Evolutionary conservation across 2,888 invertebrate genomes (phyloP).

Genomic region (Cosmopolites sordidus): DNA sequence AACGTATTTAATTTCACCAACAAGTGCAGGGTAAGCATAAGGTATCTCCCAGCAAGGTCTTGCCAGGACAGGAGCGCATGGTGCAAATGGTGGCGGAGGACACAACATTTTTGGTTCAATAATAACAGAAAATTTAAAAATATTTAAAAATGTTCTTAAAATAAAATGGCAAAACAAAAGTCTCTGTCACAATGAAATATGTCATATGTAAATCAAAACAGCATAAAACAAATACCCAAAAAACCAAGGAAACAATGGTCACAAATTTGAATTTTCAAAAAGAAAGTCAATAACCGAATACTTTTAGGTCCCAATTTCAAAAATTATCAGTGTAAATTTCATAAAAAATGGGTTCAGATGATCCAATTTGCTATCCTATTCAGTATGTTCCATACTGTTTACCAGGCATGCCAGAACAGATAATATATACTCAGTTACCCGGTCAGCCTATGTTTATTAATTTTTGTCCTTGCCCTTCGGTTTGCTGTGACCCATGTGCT

Average conservation of each 20-base stretch:
- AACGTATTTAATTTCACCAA: conserved; percentile 20
- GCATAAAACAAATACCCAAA: neutral
- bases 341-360: conserved; percentile 14
- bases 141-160: too few relatives aligned
- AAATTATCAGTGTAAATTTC: conserved; percentile 3
- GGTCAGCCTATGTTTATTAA: conserved; percentile 29
- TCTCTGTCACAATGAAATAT: neutral
- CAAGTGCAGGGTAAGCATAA: conserved; percentile 19
- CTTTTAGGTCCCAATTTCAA: conserved; percentile 1
- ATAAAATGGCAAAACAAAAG: too few relatives aligned
- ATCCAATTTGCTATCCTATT: conserved; percentile 22
- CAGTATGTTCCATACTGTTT: conserved; percentile 25
- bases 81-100: conserved; percentile 16
- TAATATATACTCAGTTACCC: conserved; percentile 25
- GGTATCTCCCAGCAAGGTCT: conserved; percentile 20
- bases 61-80: conserved; percentile 19
- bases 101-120: conserved; percentile 2
- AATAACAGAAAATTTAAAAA: neutral
- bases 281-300: conserved; percentile 1
- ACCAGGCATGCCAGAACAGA: conserved; percentile 24
- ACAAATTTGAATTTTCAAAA: too few relatives aligned
- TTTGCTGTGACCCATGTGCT: conserved; percentile 14
- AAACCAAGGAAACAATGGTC: conserved; percentile 4
- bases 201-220: conserved; percentile 2
- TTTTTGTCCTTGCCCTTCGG: conserved; percentile 26